Evolutionary conservation across 2,888 invertebrate species (phyloP).

Genomic region (Serrognathus titanus): DNA sequence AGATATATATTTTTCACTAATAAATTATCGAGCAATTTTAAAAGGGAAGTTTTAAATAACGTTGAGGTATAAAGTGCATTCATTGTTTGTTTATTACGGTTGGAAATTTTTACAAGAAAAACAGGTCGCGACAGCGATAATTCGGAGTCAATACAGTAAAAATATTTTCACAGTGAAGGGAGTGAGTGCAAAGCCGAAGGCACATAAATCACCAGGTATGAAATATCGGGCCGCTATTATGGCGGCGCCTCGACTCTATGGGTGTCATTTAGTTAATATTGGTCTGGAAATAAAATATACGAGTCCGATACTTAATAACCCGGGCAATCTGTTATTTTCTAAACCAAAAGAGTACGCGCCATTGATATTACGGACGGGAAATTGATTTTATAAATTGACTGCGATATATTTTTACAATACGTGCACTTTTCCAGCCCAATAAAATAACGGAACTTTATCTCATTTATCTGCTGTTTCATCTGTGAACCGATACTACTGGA

Average conservation of each 20-base stretch:
- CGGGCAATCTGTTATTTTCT: constrained; percentile 19
- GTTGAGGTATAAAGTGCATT: too few species aligned
- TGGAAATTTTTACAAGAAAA: too few species aligned
- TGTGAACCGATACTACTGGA: not conserved
- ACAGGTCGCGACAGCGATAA: not conserved
- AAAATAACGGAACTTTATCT: too few species aligned
- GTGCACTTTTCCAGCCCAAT: not conserved
- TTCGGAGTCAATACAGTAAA: not conserved
- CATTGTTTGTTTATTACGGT: too few species aligned
- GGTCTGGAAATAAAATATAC: constrained; percentile 29
- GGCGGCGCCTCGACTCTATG: constrained; percentile 25
- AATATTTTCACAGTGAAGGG: not conserved
- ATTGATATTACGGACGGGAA: constrained; percentile 9
- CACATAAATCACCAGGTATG: constrained; percentile 20
- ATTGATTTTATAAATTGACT: constrained; percentile 15
- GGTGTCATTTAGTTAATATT: constrained; percentile 32
- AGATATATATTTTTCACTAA: too few species aligned
- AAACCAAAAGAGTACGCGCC: constrained; percentile 9
- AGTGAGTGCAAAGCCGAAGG: constrained; percentile 2
- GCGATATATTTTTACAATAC: constrained; percentile 8
- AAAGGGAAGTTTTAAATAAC: too few species aligned
- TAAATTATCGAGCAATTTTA: too few species aligned
- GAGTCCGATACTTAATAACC: constrained; percentile 28
- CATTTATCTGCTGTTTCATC: too few species aligned
- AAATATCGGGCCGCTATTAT: constrained; percentile 24